Evolutionary conservation across 2,888 invertebrate genomes (phyloP), one percentile per base, ranked within the genome.

Genomic region (Caenorhabditis wallacei): DNA sequence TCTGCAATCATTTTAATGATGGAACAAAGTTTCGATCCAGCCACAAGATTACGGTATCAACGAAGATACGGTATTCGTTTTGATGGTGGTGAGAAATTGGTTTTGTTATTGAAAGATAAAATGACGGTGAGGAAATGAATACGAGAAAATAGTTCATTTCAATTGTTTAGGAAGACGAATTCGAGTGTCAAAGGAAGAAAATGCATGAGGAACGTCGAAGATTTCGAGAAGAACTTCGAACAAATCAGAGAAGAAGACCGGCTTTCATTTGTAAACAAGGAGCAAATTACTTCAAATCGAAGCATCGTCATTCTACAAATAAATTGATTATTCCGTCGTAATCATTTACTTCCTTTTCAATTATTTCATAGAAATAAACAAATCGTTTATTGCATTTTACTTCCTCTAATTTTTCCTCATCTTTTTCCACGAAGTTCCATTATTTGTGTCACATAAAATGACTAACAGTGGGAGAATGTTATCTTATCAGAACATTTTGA

Each of bases 1-100:
- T 98, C 98, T 0, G 94, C 98, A 84, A 98, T 98, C 83, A 97
- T 98, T 40, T 93, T 98, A 85, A 97, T 98, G 26, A 97, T 98
- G 54, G 98, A 98, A 92, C 94, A 98, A 92, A 97, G 97, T 20
- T 97, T 98, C 0, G 95, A 96, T 80, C 97, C 97, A 0, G 94
- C 95, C 7, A 96, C 97, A 92, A 93, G 98, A 43, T 93, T 96
- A 53, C 95, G 95, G 91, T 96, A 97, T 90, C 94, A 97, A 85
- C 94, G 95, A 94, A 94, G 95, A 48, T 98, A 98, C 92, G 97
- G 97, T 43, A 97, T 97, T 92, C 96, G 97, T 0, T 96, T 91
- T 82, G 89, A 89, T 56, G 89, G 89, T 30, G 87, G 89, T 16
- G 89, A 89, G 57, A 80, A 84, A 37, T 82, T 89, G 43, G 89